A percentile compares a stretch with the other conserved stretches of the same genome.
phyloP scores from a whole-genome alignment of 92 coral and sea anemone species.

The Metridium senile region DNA sequence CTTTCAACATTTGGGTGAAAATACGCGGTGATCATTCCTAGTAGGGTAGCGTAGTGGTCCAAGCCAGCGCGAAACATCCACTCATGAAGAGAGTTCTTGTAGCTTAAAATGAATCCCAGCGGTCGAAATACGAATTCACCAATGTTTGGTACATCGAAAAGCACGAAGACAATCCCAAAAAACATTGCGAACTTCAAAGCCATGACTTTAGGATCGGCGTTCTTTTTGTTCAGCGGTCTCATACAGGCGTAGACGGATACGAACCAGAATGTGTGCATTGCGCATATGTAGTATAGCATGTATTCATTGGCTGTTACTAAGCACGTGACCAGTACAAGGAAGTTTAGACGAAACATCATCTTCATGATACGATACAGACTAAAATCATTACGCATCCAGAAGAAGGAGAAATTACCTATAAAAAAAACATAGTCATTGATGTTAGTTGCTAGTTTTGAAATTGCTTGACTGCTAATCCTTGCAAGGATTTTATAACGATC shows the following conservation, averaged over 20 bases:
- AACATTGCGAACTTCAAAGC: conserved; percentile 62
- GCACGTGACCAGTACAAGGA: conserved; percentile 81
- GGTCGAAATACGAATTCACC: conserved; percentile 72
- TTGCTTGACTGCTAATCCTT: too few species aligned
- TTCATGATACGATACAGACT: conserved; percentile 81
- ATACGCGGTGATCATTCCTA: conserved; percentile 85
- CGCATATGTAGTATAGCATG: conserved; percentile 91
- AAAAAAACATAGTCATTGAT: neutral
- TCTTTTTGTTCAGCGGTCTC: conserved; percentile 73
- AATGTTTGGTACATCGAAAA: conserved; percentile 77
- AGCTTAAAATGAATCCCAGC: conserved; percentile 48
- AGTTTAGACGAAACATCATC: conserved; percentile 86
- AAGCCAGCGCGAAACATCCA: conserved; percentile 94
- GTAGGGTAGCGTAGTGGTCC: conserved; percentile 75
- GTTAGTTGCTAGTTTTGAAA: too few species aligned
- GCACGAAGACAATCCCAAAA: conserved; percentile 51
- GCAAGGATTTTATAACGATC: too few species aligned
- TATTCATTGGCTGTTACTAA: conserved; percentile 79
- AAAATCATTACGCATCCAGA: conserved; percentile 84
- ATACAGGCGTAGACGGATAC: conserved; percentile 72
- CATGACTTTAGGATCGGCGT: conserved; percentile 81
- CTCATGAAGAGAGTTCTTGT: conserved; percentile 74
- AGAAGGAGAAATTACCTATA: conserved; percentile 86
- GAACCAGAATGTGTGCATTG: conserved; percentile 94
- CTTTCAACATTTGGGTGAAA: conserved; percentile 70